A percentile compares a stretch with the other conserved stretches of the same genome.
These are phyloP conservation scores for Halcyon badia DNA, from an alignment of 2,797 vertebrate genomes.

Conservation along the genomic window DNA sequence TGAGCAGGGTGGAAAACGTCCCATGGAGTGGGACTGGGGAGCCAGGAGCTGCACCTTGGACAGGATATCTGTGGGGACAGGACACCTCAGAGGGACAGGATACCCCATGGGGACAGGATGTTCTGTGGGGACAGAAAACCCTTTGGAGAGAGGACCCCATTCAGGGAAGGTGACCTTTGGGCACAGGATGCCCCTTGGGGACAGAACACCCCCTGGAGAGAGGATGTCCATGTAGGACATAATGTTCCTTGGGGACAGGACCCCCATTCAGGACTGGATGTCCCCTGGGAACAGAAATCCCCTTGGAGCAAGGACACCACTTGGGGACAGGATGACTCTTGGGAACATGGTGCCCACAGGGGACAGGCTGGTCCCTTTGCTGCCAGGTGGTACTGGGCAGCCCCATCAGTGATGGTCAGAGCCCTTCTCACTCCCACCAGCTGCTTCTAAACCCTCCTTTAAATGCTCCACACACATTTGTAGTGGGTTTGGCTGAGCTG, in stretches of 20 bases:
- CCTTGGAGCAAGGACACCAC: background rate
- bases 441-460: background rate
- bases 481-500: no score
- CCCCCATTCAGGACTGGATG: background rate
- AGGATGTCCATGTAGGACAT: background rate
- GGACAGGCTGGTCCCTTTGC: background rate
- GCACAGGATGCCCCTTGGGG: background rate
- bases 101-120: background rate
- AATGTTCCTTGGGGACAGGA: background rate
- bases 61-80: background rate
- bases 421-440: fast-evolving
- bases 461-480: background rate
- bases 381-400: background rate
- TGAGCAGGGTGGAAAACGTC: background rate
- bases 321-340: background rate
- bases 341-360: background rate
- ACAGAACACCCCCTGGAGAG: background rate
- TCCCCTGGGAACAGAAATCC: background rate
- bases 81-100: background rate
- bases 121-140: background rate
- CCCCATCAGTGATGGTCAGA: background rate
- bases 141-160: background rate
- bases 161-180: background rate
- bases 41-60: background rate
- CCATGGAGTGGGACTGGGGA: background rate